Evolutionary conservation across 2,113 vertebrate genomes (phyloP).

Genomic region (Poecile atricapillus): DNA sequence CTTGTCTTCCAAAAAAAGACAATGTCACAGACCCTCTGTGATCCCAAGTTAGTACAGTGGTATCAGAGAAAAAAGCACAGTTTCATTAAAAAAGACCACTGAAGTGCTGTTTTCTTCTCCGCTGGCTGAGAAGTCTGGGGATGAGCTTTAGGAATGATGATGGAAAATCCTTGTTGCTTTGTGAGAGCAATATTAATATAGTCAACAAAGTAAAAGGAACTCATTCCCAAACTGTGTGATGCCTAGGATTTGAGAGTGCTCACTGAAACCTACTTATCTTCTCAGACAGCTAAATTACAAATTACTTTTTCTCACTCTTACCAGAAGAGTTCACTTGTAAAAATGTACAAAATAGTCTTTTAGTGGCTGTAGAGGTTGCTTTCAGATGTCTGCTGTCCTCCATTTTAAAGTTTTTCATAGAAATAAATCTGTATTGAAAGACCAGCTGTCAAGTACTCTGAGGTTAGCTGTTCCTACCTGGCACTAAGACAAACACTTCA

Average conservation of each 20-base stretch:
- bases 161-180: neutral
- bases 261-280: neutral
- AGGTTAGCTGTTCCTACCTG: neutral
- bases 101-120: neutral
- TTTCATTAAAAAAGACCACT: neutral
- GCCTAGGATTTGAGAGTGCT: neutral
- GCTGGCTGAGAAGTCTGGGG: neutral
- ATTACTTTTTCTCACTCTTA: neutral
- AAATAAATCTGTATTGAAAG: neutral
- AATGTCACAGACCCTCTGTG: neutral
- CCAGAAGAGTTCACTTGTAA: neutral
- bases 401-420: neutral
- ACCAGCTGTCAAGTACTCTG: fast-evolving
- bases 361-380: neutral
- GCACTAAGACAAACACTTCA: neutral
- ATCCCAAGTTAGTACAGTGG: neutral
- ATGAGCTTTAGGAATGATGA: neutral
- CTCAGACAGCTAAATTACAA: neutral
- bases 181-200: neutral
- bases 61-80: neutral
- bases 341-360: neutral
- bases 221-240: neutral
- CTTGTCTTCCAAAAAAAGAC: neutral
- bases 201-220: neutral
- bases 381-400: neutral